Evolutionary conservation across 2,113 vertebrate genomes (phyloP), one percentile per base, ranked within the genome.

Genomic region (Silurus meridionalis): DNA sequence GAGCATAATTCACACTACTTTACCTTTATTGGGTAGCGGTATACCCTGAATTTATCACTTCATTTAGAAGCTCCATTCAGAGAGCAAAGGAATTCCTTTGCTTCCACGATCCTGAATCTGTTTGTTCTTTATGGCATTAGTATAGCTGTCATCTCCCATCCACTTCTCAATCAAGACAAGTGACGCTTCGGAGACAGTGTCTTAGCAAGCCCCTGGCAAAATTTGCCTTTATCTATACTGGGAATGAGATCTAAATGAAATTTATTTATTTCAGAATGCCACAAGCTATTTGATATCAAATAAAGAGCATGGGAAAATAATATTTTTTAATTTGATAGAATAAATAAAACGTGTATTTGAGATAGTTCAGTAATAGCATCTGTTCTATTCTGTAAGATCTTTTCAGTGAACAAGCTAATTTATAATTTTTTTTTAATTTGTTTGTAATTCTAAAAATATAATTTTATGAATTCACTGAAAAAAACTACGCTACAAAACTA

Each of bases 61-160:
- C 23, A 81, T 72, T 87, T 83, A 64, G 46, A 74, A 74, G 21
- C 88, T 66, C 66, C 72, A 82, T n/a, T 52, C 19, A 23, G 50
- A 6, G 9, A 10, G 23, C 55, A 50, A 50, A 58, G 57, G 55
- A 58, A 63, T 67, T 75, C 46, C 60, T 61, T 79, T 75, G 37
- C 19, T 67, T 72, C 14, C 53, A 9, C 66, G 48, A 55, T 78
- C 4, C 17, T 77, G 75, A 81, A 84, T 80, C 69, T 78, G 46
- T 84, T 55, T 15, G 25, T 63, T 8, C 37, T 66, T 10, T 64
- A 80, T 67, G 55, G 64, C 25, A 83, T 89, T 80, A 86, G 83
- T 85, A 37, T n/a, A 74, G 57, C 83, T 87, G 86, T 80, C 86
- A 87, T 85, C 58, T 83, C 50, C 17, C 74, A 89, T 87, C 28